Base-by-base conservation (phyloP, 2,113 vertebrate species). In the mouse (Mus musculus) region DNA sequence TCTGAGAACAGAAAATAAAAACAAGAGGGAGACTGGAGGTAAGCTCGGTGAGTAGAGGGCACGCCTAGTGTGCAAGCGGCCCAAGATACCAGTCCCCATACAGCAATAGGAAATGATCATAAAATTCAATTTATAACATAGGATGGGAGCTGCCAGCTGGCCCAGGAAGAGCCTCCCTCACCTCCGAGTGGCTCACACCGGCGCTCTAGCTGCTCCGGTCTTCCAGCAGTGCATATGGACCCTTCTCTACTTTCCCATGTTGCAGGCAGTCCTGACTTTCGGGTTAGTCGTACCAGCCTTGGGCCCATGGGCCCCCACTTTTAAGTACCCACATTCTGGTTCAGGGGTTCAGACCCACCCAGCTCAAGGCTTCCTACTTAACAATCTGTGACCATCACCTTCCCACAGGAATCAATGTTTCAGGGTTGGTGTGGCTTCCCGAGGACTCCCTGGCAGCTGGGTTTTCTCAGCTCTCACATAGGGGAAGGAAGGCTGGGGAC, bases 171-270 rank as follows among this genome's bases (percentile, higher is more conserved):
- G 19, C 36, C 10, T 11, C 2, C 78, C 28, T 17, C 19, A 20
- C n/a, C 28, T 30, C 4, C 9, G 49, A 28, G 22, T 4, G 33
- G 36, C 30, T 7, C n/a, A 7, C 10, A 22, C 8, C 10, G 4
- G 28, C 30, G 5, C 26, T 4, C 16, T 7, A 30, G 0, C 8
- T 11, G 1, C 39, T 3, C 7, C 52, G 14, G 11, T 42, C 8
- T 75, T 33, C 63, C 5, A 30, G 19, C 16, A 46, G 7, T 3
- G n/a, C 17, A 7, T 3, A 22, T 20, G 39, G 42, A 14, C 9
- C 17, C 17, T 28, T 20, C 17, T 20, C 39, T 16, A 67, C 39
- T 46, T 8, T 42, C 82, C 28, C 61, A 49, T 1, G 19, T 3
- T 11, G 26, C 85, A 20, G 11, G 30, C 61, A 52, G 49, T 20